Evolutionary conservation across 2,888 invertebrate species (phyloP).

Genomic region (Parnassius smintheus): DNA sequence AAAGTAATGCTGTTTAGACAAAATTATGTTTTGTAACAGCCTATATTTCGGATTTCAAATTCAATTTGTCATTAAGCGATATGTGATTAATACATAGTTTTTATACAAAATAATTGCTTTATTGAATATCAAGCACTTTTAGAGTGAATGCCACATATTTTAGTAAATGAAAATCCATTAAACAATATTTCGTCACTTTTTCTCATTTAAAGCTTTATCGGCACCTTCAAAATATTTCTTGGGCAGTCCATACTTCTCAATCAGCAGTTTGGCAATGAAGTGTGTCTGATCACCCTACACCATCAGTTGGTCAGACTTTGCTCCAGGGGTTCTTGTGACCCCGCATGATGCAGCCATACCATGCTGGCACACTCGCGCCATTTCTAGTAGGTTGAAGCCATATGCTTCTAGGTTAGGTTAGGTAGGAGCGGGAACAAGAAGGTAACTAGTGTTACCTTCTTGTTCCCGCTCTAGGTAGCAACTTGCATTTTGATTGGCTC

Average conservation of each 20-base stretch:
- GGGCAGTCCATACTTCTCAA: conserved; percentile 89
- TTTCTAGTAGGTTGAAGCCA: conserved; percentile 89
- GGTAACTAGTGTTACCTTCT: conserved; percentile 95
- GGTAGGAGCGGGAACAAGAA: too few species aligned
- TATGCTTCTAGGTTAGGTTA: conserved; percentile 93
- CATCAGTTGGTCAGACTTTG: conserved; percentile 88
- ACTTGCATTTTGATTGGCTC: conserved; percentile 89
- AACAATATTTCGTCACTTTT: conserved; percentile 56
- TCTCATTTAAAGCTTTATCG: conserved; percentile 87
- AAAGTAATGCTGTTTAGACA: too few species aligned
- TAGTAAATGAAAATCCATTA: neutral
- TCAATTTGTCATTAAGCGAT: too few species aligned
- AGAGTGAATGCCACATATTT: neutral
- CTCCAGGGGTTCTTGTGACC: conserved; percentile 86
- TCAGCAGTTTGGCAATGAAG: conserved; percentile 73
- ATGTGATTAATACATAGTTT: conserved; percentile 29
- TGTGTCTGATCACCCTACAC: conserved; percentile 94
- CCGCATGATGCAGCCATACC: conserved; percentile 94
- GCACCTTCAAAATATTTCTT: conserved; percentile 88
- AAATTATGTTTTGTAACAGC: too few species aligned
- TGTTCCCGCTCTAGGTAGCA: conserved; percentile 90
- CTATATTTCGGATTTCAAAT: too few species aligned
- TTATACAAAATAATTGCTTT: conserved; percentile 16
- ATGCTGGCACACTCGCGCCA: conserved; percentile 91
- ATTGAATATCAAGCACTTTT: conserved; percentile 9